These are phyloP conservation scores for Drosophila parthenogenetica DNA, from an alignment of 2,888 invertebrate species.

Conservation along the genomic window DNA sequence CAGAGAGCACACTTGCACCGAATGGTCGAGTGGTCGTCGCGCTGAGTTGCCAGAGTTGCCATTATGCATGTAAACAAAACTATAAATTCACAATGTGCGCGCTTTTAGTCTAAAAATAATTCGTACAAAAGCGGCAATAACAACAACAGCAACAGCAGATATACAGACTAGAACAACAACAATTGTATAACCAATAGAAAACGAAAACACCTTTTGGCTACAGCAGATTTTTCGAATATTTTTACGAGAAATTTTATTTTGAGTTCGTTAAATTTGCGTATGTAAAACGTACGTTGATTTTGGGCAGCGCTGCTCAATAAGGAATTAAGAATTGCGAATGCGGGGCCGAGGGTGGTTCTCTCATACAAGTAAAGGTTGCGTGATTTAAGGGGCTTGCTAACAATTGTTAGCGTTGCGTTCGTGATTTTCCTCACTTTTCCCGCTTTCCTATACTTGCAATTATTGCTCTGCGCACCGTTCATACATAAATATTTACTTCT, in stretches of 20 bases:
- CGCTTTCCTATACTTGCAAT: conserved; percentile 21
- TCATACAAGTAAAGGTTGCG: conserved; percentile 49
- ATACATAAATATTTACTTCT: conserved; percentile 70
- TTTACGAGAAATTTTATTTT: conserved; percentile 60
- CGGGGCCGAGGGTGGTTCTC: conserved; percentile 18
- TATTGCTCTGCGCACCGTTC: conserved; percentile 34
- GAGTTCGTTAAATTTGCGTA: conserved; percentile 50
- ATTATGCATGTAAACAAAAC: conserved; percentile 75
- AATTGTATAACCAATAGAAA: conserved; percentile 48
- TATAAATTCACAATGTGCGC: conserved; percentile 69
- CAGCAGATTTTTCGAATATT: conserved; percentile 60
- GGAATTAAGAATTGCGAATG: not conserved
- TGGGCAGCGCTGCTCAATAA: not conserved
- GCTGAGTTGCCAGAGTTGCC: conserved; percentile 45
- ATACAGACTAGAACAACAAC: conserved; percentile 24
- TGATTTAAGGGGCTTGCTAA: conserved; percentile 60
- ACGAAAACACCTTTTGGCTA: conserved; percentile 64
- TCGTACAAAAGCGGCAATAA: conserved; percentile 18
- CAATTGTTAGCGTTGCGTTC: not conserved
- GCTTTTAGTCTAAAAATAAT: conserved; percentile 65
- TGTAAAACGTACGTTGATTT: conserved; percentile 28
- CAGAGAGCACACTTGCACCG: conserved; percentile 43
- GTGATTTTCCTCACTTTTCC: not conserved
- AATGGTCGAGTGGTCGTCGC: conserved; percentile 29
- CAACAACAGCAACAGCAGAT: conserved; percentile 1